Conservation (phyloP, 2,113 vertebrate genomes). For the Nibea coibor region DNA sequence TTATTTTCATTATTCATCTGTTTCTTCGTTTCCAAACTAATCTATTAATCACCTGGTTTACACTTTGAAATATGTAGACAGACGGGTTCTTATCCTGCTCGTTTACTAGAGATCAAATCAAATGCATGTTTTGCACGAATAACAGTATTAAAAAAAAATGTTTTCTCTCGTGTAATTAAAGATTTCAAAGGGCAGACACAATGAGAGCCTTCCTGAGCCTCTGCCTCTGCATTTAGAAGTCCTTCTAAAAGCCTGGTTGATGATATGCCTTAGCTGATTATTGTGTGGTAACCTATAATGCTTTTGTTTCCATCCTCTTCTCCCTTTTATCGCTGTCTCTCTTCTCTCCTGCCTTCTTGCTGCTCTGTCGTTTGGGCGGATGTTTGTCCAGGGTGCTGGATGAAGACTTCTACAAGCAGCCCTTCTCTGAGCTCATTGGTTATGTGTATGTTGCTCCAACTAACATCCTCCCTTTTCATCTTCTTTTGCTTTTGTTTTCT, state of each 20-base stretch:
- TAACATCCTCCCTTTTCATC: slow-evolving; percentile 84
- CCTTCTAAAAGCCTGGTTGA: not conserved
- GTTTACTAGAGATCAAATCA: not conserved
- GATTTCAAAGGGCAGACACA: not conserved
- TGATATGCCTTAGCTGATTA: slow-evolving; percentile 15
- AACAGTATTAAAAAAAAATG: not conserved
- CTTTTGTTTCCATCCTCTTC: slow-evolving; percentile 72
- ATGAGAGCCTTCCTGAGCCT: not conserved
- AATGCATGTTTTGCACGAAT: not conserved
- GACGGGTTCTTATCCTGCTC: not conserved
- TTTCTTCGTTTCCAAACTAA: slow-evolving; percentile 9
- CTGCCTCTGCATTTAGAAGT: not conserved
- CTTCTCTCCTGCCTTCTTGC: slow-evolving; percentile 88
- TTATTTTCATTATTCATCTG: slow-evolving; percentile 9
- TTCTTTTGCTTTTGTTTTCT: slow-evolving; percentile 48
- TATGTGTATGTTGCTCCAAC: slow-evolving; percentile 99
- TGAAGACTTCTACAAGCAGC: slow-evolving; percentile 99
- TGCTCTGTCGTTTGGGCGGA: slow-evolving; percentile 89
- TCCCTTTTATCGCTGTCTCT: slow-evolving; percentile 90
- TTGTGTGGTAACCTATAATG: slow-evolving; percentile 51
- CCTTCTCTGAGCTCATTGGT: slow-evolving; percentile 99
- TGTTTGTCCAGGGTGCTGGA: slow-evolving; percentile 98
- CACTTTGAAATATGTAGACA: not conserved
- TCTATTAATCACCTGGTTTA: slow-evolving; percentile 8
- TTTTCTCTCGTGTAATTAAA: slow-evolving; percentile 6